A percentile compares a stretch with the other conserved stretches of the same genome.
Evolutionary conservation across 2,797 vertebrate genomes (phyloP).

Genomic region (Sebastes kiyomatsui): DNA sequence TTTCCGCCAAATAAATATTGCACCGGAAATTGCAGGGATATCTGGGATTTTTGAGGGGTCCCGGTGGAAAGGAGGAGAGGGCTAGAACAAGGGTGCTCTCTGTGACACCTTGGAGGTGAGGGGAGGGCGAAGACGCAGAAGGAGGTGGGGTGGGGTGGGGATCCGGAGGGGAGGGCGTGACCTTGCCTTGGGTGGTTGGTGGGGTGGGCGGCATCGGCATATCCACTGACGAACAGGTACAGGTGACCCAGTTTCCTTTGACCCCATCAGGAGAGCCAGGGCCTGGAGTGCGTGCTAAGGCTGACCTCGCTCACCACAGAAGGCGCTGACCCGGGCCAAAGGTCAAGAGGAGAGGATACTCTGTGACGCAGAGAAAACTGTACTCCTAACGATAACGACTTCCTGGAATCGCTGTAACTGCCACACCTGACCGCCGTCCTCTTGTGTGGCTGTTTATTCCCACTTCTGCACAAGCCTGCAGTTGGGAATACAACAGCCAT

Average conservation of each 20-base stretch:
- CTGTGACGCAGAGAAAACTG: slow-evolving; percentile 30
- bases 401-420: not conserved
- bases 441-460: not conserved
- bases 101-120: slow-evolving; percentile 76
- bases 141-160: slow-evolving; percentile 1
- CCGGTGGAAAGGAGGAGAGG: slow-evolving; percentile 71
- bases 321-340: slow-evolving; percentile 19
- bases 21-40: slow-evolving; percentile 86
- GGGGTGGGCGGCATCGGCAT: slow-evolving; percentile 37
- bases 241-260: slow-evolving; percentile 71
- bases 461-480: not conserved
- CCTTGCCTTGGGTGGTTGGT: slow-evolving; percentile 50
- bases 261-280: slow-evolving; percentile 31
- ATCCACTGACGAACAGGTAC: slow-evolving; percentile 49
- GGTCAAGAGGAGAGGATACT: slow-evolving; percentile 34
- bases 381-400: slow-evolving; percentile 2
- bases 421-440: slow-evolving; percentile 30
- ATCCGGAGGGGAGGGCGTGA: slow-evolving; percentile 44
- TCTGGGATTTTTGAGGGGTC: slow-evolving; percentile 85
- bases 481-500: slow-evolving; percentile 31
- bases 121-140: slow-evolving; percentile 47
- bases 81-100: slow-evolving; percentile 78
- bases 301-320: slow-evolving; percentile 17
- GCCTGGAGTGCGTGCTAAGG: slow-evolving; percentile 16
- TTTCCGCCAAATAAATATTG: slow-evolving; percentile 83